A percentile compares a stretch with the other conserved stretches of the same genome.
These are phyloP conservation scores for Pterophyllum scalare DNA, from an alignment of 2,113 vertebrate genomes.

Conservation along the genomic window DNA sequence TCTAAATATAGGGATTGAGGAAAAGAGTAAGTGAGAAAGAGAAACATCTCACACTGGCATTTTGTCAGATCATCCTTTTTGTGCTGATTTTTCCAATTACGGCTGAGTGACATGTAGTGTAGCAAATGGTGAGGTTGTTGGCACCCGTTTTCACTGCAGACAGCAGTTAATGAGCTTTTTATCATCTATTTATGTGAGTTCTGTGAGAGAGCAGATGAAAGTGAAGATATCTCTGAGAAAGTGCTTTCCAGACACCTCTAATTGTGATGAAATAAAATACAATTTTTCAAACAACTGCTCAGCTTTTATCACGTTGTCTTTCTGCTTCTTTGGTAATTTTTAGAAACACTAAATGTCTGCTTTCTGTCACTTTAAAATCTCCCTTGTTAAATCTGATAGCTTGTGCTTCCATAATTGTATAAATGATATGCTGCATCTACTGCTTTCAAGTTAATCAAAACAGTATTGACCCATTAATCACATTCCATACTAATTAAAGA, in stretches of 20 bases:
- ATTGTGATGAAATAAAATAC: conserved; percentile 30
- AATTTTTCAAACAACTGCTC: conserved; percentile 3
- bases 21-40: conserved; percentile 26
- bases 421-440: not conserved
- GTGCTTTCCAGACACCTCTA: conserved; percentile 20
- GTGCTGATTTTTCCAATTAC: conserved; percentile 64
- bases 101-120: conserved; percentile 51
- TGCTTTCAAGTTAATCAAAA: not conserved
- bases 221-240: conserved; percentile 21
- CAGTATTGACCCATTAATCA: not conserved
- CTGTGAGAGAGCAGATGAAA: conserved; percentile 38
- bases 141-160: conserved; percentile 40
- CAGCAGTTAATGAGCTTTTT: conserved; percentile 64
- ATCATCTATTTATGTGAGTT: conserved; percentile 55
- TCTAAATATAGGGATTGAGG: conserved; percentile 57
- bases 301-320: conserved; percentile 25
- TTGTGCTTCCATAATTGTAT: not conserved
- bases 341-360: not conserved
- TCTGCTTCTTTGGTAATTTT: not conserved
- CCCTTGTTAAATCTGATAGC: not conserved
- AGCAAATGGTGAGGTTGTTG: conserved; percentile 41
- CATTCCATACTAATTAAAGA: not conserved
- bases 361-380: conserved; percentile 1
- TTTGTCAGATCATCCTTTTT: conserved; percentile 52
- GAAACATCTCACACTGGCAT: conserved; percentile 39